These are phyloP conservation scores for Lonchura striata DNA, from an alignment of 2,113 vertebrate genomes.

Conservation along the genomic window DNA sequence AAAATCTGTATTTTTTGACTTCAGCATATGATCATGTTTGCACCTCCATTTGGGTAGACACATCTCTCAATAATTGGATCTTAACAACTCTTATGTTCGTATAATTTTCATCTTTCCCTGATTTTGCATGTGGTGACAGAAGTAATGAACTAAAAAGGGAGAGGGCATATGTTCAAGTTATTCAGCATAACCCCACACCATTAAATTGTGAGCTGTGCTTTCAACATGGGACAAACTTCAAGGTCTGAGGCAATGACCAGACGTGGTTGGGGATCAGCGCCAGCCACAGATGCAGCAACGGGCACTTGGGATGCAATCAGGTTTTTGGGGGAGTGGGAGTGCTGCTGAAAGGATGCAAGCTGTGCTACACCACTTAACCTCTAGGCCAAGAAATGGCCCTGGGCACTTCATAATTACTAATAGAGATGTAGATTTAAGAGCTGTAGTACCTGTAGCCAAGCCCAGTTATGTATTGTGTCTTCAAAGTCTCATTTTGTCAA, in stretches of 20 bases:
- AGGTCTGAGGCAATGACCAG: neutral
- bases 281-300: neutral
- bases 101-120: neutral
- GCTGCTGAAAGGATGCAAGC: neutral
- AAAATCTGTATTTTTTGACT: neutral
- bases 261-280: neutral
- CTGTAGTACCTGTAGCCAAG: neutral
- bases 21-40: neutral
- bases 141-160: neutral
- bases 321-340: neutral
- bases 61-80: neutral
- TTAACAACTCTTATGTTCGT: neutral
- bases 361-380: neutral
- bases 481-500: neutral
- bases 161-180: neutral
- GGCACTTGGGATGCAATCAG: neutral
- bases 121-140: neutral
- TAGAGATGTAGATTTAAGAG: neutral
- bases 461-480: neutral
- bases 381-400: neutral
- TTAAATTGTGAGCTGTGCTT: neutral
- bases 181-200: neutral
- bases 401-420: neutral
- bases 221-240: fast-evolving
- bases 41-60: neutral